phyloP scores from a whole-genome alignment of 2,888 invertebrate genomes.

The Periphyllus acericola region DNA sequence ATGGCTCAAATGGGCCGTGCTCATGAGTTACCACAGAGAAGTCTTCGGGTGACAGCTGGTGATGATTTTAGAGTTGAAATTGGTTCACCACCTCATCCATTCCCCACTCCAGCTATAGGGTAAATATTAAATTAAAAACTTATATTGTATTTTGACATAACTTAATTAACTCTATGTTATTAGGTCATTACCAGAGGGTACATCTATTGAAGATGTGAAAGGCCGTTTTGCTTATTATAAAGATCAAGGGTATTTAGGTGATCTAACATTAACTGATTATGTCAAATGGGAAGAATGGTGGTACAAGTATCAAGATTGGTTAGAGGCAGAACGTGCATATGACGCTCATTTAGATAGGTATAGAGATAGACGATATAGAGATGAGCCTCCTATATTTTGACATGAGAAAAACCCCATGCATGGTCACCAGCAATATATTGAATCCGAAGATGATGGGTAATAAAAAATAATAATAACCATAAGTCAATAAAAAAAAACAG shows the following conservation, averaged over 20 bases:
- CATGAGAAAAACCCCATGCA: background rate
- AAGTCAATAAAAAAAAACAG: conserved; percentile 27
- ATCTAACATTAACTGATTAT: conserved; percentile 82
- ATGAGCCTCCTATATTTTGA: conserved; percentile 66
- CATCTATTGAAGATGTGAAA: conserved; percentile 89
- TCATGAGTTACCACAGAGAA: conserved; percentile 83
- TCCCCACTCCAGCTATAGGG: conserved; percentile 56
- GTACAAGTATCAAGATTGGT: conserved; percentile 92
- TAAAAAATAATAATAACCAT: background rate
- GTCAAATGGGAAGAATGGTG: conserved; percentile 96
- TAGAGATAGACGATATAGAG: conserved; percentile 76
- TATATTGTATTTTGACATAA: background rate
- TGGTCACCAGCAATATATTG: conserved; percentile 31
- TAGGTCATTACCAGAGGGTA: conserved; percentile 66
- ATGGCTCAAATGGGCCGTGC: conserved; percentile 92
- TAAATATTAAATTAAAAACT: conserved; percentile 11
- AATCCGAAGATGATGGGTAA: conserved; percentile 38
- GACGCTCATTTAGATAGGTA: conserved; percentile 59
- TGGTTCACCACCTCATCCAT: conserved; percentile 68
- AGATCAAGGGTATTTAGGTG: conserved; percentile 84
- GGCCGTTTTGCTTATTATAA: conserved; percentile 91
- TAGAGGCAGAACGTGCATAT: conserved; percentile 76
- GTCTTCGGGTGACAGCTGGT: conserved; percentile 80
- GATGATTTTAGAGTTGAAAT: conserved; percentile 67
- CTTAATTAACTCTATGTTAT: background rate